Evolutionary conservation across 2,888 invertebrate species (phyloP).

Genomic region (Drosophila acutilabella): DNA sequence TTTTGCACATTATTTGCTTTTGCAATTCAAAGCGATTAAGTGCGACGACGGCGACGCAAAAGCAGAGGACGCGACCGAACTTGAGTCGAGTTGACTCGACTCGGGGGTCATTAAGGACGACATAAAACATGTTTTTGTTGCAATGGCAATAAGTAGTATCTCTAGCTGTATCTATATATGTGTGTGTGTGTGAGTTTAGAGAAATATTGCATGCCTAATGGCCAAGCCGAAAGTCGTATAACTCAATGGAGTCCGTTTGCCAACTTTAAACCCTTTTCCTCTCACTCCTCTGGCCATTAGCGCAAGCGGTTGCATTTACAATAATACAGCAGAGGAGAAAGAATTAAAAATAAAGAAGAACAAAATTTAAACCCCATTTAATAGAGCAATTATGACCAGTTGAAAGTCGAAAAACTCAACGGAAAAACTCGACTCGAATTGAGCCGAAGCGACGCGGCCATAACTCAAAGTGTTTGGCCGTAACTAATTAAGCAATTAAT

Average conservation of each 20-base stretch:
- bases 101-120: conserved; percentile 78
- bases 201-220: conserved; percentile 78
- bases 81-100: conserved; percentile 49
- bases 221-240: conserved; percentile 67
- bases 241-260: conserved; percentile 51
- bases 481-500: conserved; percentile 83
- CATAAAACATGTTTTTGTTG: conserved; percentile 81
- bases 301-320: conserved; percentile 58
- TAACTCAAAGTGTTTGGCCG: conserved; percentile 79
- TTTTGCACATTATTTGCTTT: conserved; percentile 81
- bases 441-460: conserved; percentile 69
- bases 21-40: conserved; percentile 81
- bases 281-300: conserved; percentile 57
- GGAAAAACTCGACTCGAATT: conserved; percentile 30
- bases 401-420: conserved; percentile 55
- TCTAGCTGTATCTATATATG: conserved; percentile 24
- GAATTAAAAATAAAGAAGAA: conserved; percentile 38
- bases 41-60: conserved; percentile 56
- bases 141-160: conserved; percentile 63
- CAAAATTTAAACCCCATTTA: conserved; percentile 71
- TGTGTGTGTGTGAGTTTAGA: conserved; percentile 36
- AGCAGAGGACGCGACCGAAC: conserved; percentile 19
- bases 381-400: conserved; percentile 81
- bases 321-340: conserved; percentile 19
- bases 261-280: conserved; percentile 5